phyloP scores from a whole-genome alignment of 2,888 invertebrate species.

The Seira musarum region DNA sequence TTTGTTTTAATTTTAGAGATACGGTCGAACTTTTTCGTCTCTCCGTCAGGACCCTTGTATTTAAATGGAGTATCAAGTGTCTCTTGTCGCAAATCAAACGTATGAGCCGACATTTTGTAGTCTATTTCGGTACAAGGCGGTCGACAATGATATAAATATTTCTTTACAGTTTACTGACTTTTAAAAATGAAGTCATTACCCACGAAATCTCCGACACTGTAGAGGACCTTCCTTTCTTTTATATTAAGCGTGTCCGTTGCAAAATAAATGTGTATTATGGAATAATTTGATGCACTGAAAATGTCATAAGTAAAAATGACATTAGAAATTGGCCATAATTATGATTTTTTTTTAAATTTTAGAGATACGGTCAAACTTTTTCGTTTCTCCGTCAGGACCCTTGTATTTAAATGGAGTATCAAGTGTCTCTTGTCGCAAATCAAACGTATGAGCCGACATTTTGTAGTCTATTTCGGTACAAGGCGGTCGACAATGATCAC shows the following conservation, averaged over 20 bases:
- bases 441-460: background rate
- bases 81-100: too few species aligned
- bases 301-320: too few species aligned
- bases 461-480: constrained; percentile 34
- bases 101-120: constrained; percentile 5
- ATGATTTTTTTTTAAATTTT: too few species aligned
- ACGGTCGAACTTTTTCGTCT: background rate
- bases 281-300: constrained; percentile 26
- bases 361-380: too few species aligned
- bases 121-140: constrained; percentile 33
- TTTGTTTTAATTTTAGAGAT: too few species aligned
- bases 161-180: too few species aligned
- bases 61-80: background rate
- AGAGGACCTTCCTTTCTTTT: constrained; percentile 24
- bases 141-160: constrained; percentile 11
- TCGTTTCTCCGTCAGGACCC: background rate
- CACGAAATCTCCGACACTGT: constrained; percentile 7
- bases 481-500: constrained; percentile 20
- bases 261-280: constrained; percentile 38
- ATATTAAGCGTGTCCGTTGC: constrained; percentile 29
- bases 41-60: background rate
- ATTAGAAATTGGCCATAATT: too few species aligned
- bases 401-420: background rate
- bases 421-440: too few species aligned
- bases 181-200: constrained; percentile 16